These are phyloP conservation scores for Melanostigma gelatinosum DNA, from an alignment of 2,113 vertebrate genomes.

Conservation along the genomic window DNA sequence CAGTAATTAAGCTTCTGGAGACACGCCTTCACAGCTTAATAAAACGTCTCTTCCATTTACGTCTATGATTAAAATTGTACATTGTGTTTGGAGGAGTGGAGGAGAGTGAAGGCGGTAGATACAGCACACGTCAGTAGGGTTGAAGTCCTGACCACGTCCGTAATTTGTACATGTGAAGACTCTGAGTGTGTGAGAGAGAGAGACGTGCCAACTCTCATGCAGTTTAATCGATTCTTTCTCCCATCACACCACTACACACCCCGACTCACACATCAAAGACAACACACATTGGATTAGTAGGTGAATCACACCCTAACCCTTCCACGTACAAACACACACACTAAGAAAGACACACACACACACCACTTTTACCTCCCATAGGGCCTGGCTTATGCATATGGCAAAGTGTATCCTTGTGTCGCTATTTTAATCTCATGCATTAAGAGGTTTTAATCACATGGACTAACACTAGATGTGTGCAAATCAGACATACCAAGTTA, in stretches of 20 bases:
- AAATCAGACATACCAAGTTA: conserved; percentile 47
- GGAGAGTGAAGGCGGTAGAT: not conserved
- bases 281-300: conserved; percentile 58
- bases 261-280: conserved; percentile 64
- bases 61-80: not conserved
- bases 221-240: conserved; percentile 58
- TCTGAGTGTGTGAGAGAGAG: not conserved
- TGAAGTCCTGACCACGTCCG: not conserved
- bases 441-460: conserved; percentile 56
- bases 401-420: conserved; percentile 38
- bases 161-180: not conserved
- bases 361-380: conserved; percentile 24
- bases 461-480: conserved; percentile 30
- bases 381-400: conserved; percentile 34
- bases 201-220: conserved; percentile 26
- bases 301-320: conserved; percentile 51
- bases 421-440: conserved; percentile 59
- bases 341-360: conserved; percentile 6
- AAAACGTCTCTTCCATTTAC: conserved; percentile 8
- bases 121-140: not conserved
- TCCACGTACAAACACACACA: conserved; percentile 24
- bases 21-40: not conserved
- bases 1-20: not conserved
- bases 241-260: conserved; percentile 28
- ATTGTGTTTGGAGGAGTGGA: not conserved